A percentile compares a stretch with the other conserved stretches of the same genome.
phyloP scores from a whole-genome alignment of 2,888 invertebrate species.

The Rhaphigaster nebulosa region DNA sequence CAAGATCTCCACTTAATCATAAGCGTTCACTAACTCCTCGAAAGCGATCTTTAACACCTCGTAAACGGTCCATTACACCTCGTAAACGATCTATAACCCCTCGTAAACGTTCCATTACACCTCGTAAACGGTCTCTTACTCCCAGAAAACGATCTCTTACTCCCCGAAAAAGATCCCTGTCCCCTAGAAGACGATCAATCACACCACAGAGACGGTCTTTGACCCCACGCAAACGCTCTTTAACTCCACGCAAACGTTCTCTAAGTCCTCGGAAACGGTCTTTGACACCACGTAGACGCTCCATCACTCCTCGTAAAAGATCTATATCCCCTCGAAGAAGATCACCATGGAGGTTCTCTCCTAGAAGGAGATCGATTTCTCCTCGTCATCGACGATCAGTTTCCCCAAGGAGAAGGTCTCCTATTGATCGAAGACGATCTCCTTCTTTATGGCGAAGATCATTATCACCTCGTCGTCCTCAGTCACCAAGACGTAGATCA shows the following conservation, averaged over 20 bases:
- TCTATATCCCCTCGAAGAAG: constrained; percentile 52
- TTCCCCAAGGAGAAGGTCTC: constrained; percentile 51
- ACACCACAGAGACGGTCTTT: constrained; percentile 15
- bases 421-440: constrained; percentile 48
- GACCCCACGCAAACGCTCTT: constrained; percentile 57
- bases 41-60: constrained; percentile 52
- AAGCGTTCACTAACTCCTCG: constrained; percentile 38
- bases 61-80: constrained; percentile 4
- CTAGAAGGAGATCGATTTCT: constrained; percentile 59
- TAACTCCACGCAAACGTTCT: constrained; percentile 51
- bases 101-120: constrained; percentile 13
- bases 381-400: constrained; percentile 59
- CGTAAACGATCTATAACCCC: constrained; percentile 46
- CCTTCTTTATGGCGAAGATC: constrained; percentile 44
- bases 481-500: constrained; percentile 57
- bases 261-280: constrained; percentile 57
- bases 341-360: constrained; percentile 47
- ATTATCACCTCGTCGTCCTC: constrained; percentile 31
- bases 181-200: constrained; percentile 49
- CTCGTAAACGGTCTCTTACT: constrained; percentile 22
- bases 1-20: constrained; percentile 26
- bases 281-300: constrained; percentile 47
- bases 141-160: constrained; percentile 40
- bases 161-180: constrained; percentile 13
- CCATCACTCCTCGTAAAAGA: constrained; percentile 46